Evolutionary conservation across 2,113 vertebrate species (phyloP).

Genomic region (Gavia stellata): DNA sequence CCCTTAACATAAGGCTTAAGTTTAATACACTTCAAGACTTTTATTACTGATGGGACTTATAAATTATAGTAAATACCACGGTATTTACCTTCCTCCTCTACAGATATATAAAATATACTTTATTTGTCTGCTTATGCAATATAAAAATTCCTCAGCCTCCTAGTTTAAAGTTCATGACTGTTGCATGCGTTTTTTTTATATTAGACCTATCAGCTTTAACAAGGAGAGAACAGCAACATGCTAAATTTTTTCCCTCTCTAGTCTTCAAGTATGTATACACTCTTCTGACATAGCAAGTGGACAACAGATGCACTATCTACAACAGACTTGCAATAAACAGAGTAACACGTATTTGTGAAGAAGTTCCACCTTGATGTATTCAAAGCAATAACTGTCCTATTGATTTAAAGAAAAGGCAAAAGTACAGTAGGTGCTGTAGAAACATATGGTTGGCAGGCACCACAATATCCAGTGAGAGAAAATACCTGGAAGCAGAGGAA

Average conservation of each 20-base stretch:
- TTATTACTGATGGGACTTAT: not conserved
- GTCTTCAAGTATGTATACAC: not conserved
- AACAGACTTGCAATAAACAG: not conserved
- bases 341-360: not conserved
- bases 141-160: not conserved
- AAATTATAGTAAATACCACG: not conserved
- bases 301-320: not conserved
- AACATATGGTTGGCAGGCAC: not conserved
- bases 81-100: not conserved
- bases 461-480: not conserved
- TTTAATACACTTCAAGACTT: not conserved
- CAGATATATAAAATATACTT: not conserved
- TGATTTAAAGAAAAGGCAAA: not conserved
- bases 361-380: not conserved
- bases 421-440: not conserved
- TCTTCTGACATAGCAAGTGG: not conserved
- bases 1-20: not conserved
- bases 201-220: not conserved
- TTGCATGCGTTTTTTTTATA: not conserved
- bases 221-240: not conserved
- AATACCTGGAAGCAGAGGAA: not conserved
- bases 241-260: not conserved
- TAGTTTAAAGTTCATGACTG: not conserved
- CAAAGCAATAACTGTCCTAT: not conserved
- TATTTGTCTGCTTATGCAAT: not conserved